Evolutionary conservation across 2,888 invertebrate genomes (phyloP), one percentile per base, ranked within the genome.

Genomic region (Erpobdella octoculata): DNA sequence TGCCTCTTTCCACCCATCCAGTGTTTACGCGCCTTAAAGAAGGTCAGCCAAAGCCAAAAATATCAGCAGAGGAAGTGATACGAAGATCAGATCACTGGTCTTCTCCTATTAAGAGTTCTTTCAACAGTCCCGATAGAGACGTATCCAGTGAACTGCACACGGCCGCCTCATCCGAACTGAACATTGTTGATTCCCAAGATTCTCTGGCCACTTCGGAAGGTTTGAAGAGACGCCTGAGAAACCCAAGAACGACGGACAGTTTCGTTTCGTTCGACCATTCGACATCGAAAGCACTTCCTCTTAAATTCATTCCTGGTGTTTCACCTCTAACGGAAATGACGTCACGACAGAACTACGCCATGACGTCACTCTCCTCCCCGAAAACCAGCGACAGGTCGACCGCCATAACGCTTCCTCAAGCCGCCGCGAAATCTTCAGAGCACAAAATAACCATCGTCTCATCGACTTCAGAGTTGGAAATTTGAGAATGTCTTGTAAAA

Each of bases 1-100:
- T 71, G 9, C 41, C 72, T 12, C 41, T 67, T n/a, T 21, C 53
- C 4, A 58, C 66, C 25, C 71, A 59, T 58, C 71, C 41, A 3
- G 59, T 25, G 4, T 35, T 37, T 18, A 67, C 36, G 35, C 28
- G 37, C 6, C 21, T 28, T 28, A 53, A 28, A n/a, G 53, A 53
- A n/a, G 28, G 18, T 12, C 28, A 21, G 21, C 53, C 53, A 8
- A 53, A 53, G 53, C 28, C 28, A 28, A n/a, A 21, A 28, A 53
- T 53, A 53, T 53, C 53, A 53, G 53, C 53, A 53, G 53, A 53
- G 53, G 28, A 25, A 15, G 37, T 37, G 31, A 37, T 31, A 31
- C 35, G 18, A 15, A 36, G 25, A 38, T 41, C 37, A 41, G 28
- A 12, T 46, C 68, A 48, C 46, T 46, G 35, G 35, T 53, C 33